Evolutionary conservation across 2,888 invertebrate species (phyloP).

Genomic region (Zygothrica quintamaculata): DNA sequence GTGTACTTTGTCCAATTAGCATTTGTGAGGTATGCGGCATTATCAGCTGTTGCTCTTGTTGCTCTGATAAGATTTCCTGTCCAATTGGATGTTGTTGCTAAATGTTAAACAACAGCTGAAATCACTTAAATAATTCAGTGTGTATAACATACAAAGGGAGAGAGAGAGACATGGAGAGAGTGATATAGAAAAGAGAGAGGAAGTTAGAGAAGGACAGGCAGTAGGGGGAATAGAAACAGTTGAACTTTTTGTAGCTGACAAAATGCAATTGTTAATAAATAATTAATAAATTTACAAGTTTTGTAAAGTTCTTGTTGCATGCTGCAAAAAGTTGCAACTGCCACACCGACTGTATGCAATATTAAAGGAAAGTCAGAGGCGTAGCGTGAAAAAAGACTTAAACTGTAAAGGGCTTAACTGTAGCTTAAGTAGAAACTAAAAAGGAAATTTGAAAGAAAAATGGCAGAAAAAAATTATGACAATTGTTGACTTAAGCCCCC

Average conservation of each 20-base stretch:
- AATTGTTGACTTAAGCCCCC: no score
- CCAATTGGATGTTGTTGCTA: conserved; percentile 28
- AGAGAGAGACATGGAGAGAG: background rate
- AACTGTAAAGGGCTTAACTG: no score
- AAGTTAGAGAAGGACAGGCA: no score
- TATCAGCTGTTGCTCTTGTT: conserved; percentile 26
- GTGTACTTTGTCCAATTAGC: conserved; percentile 16
- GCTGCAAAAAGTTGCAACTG: background rate
- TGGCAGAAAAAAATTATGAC: no score
- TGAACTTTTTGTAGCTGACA: no score
- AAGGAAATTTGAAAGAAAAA: no score
- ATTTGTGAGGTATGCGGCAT: conserved; percentile 12
- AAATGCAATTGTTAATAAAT: background rate
- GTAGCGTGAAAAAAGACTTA: no score
- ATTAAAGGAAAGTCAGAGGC: background rate
- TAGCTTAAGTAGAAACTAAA: no score
- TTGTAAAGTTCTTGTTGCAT: no score
- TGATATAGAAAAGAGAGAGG: background rate
- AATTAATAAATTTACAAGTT: background rate
- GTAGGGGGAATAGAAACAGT: no score
- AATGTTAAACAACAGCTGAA: conserved; percentile 28
- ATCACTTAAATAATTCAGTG: conserved; percentile 20
- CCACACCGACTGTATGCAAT: background rate
- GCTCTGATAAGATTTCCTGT: conserved; percentile 48
- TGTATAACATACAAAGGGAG: background rate